Base-by-base conservation (phyloP, 2,888 invertebrate genomes). In the Pimpla rufipes region DNA sequence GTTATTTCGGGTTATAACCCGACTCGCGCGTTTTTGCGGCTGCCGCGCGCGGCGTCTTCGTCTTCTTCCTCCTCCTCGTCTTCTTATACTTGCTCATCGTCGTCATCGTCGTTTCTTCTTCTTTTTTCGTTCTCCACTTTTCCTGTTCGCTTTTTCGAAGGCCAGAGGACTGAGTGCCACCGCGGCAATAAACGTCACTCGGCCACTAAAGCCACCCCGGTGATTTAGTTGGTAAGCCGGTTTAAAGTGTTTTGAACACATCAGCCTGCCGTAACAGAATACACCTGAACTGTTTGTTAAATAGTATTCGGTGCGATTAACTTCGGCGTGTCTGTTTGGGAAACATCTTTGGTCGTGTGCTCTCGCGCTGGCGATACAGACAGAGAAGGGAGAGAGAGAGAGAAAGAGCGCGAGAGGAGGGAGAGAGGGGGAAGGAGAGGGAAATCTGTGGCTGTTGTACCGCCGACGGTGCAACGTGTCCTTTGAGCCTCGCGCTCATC, bases 231-330 rank as follows among this genome's bases (percentile, higher is more conserved):
- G 62, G 18, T 66, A 16, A 11, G 47, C 42, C 45, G 52, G 40
- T 79, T 82, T 70, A 66, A 71, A 79, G 66, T 76, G 71, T 79
- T 82, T 78, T 78, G 66, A 75, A 71, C 71, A 76, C 83, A 71
- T 79, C 68, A 45, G 66, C 64, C 71, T 62, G 11, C 64, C 57
- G 70, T 78, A 78, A 82, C 74, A 68, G 68, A 70, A 75, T 74
- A 79, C 83, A 76, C 75, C 76, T 79, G 83, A 64, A 55, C 35
- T 67, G 62, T 83, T 83, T 83, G 83, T 80, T 71, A 83, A 83
- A 83, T 80, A 83, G 71, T 83, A 64, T 62, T 75, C 79, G 37
- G 76, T 79, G 59, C 77, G 79, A 83, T 83, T 80, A 83, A 77
- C 75, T 59, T 73, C 50, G 64, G 23, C 66, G 64, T 55, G 52